These are phyloP conservation scores for Portevinia maculata DNA, from an alignment of 2,888 invertebrate species.

Conservation along the genomic window DNA sequence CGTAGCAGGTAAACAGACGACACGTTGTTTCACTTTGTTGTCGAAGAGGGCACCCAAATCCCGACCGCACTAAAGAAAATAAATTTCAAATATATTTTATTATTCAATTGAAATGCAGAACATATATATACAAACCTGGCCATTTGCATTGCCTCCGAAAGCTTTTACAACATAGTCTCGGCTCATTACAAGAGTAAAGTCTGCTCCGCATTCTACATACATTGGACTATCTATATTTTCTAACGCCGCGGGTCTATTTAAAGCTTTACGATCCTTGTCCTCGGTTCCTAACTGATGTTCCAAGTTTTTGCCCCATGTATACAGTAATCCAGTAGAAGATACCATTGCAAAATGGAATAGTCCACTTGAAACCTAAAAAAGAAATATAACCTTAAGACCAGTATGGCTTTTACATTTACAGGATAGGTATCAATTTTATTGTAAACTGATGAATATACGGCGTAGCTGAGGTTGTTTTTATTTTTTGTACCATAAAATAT, in stretches of 20 bases:
- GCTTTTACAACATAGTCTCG: slow-evolving; percentile 81
- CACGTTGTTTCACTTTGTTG: slow-evolving; percentile 79
- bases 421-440: too few relatives aligned
- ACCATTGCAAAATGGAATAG: slow-evolving; percentile 92
- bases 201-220: slow-evolving; percentile 82
- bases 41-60: slow-evolving; percentile 80
- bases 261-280: slow-evolving; percentile 81
- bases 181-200: slow-evolving; percentile 82
- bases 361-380: slow-evolving; percentile 86
- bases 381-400: neutral
- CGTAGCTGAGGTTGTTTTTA: too few relatives aligned
- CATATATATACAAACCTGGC: slow-evolving; percentile 76
- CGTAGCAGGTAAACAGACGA: slow-evolving; percentile 81
- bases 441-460: too few relatives aligned
- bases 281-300: slow-evolving; percentile 92
- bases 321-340: slow-evolving; percentile 88
- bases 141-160: slow-evolving; percentile 82
- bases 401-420: too few relatives aligned
- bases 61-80: slow-evolving; percentile 79
- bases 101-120: slow-evolving; percentile 2
- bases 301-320: slow-evolving; percentile 94
- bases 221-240: slow-evolving; percentile 81
- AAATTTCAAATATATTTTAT: neutral
- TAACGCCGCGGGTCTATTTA: slow-evolving; percentile 80
- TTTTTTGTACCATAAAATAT: too few relatives aligned